Evolutionary conservation across 2,113 vertebrate species (phyloP).

Genomic region (Elaphurus davidianus): DNA sequence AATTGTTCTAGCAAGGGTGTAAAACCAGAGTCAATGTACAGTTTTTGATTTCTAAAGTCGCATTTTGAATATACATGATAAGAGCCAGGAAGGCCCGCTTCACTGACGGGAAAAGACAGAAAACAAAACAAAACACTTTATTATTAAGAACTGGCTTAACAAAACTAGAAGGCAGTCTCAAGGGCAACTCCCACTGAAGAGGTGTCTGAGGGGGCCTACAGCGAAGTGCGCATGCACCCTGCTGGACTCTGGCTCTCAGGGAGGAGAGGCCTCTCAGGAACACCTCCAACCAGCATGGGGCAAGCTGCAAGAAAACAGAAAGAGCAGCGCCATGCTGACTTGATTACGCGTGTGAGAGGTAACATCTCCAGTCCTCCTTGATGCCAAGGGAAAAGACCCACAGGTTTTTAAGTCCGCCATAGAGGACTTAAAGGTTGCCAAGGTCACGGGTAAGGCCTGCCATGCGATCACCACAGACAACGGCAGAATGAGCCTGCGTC

Average conservation of each 20-base stretch:
- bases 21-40: neutral
- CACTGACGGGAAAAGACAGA: neutral
- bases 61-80: neutral
- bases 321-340: neutral
- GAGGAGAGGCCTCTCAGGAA: neutral
- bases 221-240: accelerated
- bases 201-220: neutral
- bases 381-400: neutral
- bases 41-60: neutral
- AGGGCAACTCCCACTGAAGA: neutral
- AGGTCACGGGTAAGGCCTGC: neutral
- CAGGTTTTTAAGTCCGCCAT: neutral
- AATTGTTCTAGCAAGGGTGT: neutral
- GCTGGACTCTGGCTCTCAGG: neutral
- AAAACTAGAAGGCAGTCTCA: neutral
- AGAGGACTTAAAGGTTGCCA: neutral
- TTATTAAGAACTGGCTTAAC: neutral
- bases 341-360: neutral
- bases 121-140: neutral
- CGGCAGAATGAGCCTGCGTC: neutral
- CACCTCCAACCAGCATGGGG: neutral
- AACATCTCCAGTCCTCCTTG: neutral
- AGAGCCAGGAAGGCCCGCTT: neutral
- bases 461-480: neutral
- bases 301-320: neutral